Base-by-base conservation (phyloP, 92 coral and sea anemone genomes). In the Epizoanthus illoricatus region DNA sequence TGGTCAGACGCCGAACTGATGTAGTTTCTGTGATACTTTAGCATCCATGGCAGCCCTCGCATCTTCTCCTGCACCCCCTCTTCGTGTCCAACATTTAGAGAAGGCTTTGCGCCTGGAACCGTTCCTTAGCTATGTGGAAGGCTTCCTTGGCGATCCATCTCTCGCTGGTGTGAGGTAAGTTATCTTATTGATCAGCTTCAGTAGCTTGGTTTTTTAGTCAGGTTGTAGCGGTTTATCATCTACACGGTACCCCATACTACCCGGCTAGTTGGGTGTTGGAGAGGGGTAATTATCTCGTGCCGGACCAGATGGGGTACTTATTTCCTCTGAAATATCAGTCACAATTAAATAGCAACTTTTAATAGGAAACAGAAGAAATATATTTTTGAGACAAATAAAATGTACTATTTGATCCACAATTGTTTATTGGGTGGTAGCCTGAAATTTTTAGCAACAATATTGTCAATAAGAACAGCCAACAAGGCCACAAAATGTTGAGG, bases 41-140 rank as follows among this genome's bases (percentile, higher is more conserved):
- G 82, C 87, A n/a, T 87, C 92, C 82, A 90, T 97, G 97, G 97
- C 98, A 81, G 80, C 94, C 70, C 86, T 86, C 63, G 91, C 87
- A 65, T 90, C 92, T 39, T 86, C 96, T 17, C 93, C 94, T 39
- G 99, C 99, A 74, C 90, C 98, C 83, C 99, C 99, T 47, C 91
- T 97, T 7, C 92, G 93, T 78, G 92, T 97, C 86, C 99, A 97
- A 85, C 99, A 91, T 84, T 87, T 97, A 76, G 93, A 93, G 65
- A 97, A 97, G 83, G 98, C 98, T 21, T 81, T 97, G 24, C 94
- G 95, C 40, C 75, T 97, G 81, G 99, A 97, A 70, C 94, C 95
- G 17, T 90, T 97, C 82, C 93, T 97, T 80, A 85, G 89, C 41
- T 87, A 88, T 87, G 95, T 94, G 12, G 99, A 93, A 73, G 92